A percentile compares a stretch with the other conserved stretches of the same genome.
These are phyloP conservation scores for Hedya salicella DNA, from an alignment of 2,888 invertebrate genomes.

Conservation along the genomic window DNA sequence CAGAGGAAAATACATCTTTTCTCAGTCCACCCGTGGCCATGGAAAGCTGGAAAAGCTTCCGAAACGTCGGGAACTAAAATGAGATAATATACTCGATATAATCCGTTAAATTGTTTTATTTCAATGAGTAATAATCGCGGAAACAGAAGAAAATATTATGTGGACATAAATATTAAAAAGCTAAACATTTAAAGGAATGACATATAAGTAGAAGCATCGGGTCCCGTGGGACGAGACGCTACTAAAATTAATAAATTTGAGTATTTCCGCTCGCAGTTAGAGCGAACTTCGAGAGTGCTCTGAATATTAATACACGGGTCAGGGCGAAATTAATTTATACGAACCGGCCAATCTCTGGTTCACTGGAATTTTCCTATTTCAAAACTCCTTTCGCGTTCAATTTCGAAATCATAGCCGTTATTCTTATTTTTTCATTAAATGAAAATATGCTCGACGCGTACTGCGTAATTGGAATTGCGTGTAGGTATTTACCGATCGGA, in stretches of 20 bases:
- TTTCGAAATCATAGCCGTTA: conserved; percentile 58
- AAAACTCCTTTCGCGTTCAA: conserved; percentile 71
- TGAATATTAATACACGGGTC: conserved; percentile 82
- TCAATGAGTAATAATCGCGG: no score
- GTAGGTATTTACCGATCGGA: background rate
- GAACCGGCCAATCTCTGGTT: conserved; percentile 73
- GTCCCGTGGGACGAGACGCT: conserved; percentile 61
- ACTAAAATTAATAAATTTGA: conserved; percentile 77
- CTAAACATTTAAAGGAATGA: conserved; percentile 55
- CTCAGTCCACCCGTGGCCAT: no score
- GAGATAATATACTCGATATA: no score
- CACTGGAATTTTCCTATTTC: conserved; percentile 72
- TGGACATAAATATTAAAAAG: conserved; percentile 38
- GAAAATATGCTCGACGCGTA: conserved; percentile 20
- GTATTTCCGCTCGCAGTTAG: conserved; percentile 76
- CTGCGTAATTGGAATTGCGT: conserved; percentile 16
- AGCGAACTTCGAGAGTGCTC: conserved; percentile 79
- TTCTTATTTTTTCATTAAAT: conserved; percentile 30
- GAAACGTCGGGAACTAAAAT: no score
- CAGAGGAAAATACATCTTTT: no score
- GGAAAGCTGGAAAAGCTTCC: no score
- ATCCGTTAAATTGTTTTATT: no score
- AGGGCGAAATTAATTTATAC: conserved; percentile 80
- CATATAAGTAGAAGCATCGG: conserved; percentile 58
- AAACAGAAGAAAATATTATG: no score